Base-by-base conservation (phyloP, 2,888 invertebrate species). In the Epistrophe eligans region DNA sequence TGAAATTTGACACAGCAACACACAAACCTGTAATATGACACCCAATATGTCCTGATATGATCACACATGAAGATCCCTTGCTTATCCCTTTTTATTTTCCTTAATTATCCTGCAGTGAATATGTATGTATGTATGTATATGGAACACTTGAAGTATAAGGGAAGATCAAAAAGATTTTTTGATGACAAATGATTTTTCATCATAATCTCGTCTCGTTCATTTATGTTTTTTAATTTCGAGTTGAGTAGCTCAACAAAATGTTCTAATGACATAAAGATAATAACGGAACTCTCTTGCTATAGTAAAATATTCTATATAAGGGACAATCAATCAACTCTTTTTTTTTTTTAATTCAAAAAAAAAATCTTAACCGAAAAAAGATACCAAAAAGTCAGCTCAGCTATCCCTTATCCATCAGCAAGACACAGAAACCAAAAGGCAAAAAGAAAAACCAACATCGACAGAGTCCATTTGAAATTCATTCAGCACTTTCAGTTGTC, bases 1-100 rank as follows among this genome's bases (percentile, higher is more conserved):
- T 55, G 87, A 79, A 87, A 83, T 83, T 71, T 35, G 83, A 87
- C 74, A 79, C 85, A 79, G 40, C 28, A 52, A 66, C 80, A 72
- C 50, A 71, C 55, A 70, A 35, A 52, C 64, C 45, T 76, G 87
- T 71, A 83, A 87, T 43, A 19, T 40, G 79, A 87, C 8, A 60
- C 83, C 76, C 13, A 84, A 71, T 58, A 38, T 73, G 52, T 70
- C 66, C 80, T 67, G 55, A 67, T 40, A 38, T 77, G 77, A 70
- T 80, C 80, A 45, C 84, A 84, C 84, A 79, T 79, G 84, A 67
- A 64, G 71, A 58, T 67, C 71, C 58, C 48, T 70, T 17, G 52
- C 38, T 52, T 17, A 40, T 76, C 24, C 80, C 15, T 15, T 62
- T 62, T 32, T 48, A 13, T 11, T 17, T 74, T 13, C 11, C 11